phyloP scores from a whole-genome alignment of 2,888 invertebrate species.

The Copidosoma aretas region DNA sequence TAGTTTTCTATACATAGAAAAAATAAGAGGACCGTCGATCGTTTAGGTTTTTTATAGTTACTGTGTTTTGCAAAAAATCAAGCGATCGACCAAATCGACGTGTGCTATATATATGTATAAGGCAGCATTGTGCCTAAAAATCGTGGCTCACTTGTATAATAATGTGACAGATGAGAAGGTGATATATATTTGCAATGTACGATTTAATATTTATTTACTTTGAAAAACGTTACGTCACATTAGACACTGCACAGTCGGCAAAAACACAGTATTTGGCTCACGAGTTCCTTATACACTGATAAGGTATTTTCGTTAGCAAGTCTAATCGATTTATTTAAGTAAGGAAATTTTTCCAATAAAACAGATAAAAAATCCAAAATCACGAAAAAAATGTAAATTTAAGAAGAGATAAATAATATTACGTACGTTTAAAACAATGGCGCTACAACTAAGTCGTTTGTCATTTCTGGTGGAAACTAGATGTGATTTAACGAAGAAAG shows the following conservation, averaged over 20 bases:
- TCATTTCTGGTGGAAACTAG: conserved; percentile 41
- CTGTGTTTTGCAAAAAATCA: conserved; percentile 55
- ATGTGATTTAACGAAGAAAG: conserved; percentile 36
- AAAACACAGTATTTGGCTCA: conserved; percentile 47
- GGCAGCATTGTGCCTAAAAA: conserved; percentile 31
- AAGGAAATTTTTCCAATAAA: conserved; percentile 14
- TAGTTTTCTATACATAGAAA: conserved; percentile 42
- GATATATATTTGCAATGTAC: conserved; percentile 44
- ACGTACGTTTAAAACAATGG: conserved; percentile 11
- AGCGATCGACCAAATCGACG: conserved; percentile 50
- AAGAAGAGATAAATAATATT: conserved; percentile 10
- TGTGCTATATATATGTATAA: conserved; percentile 28
- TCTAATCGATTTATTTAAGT: conserved; percentile 14
- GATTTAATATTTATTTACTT: conserved; percentile 46
- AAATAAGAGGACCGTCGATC: conserved; percentile 48
- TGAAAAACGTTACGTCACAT: conserved; percentile 32
- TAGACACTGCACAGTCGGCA: conserved; percentile 45
- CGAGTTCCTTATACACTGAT: conserved; percentile 33
- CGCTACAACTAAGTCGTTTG: conserved; percentile 33
- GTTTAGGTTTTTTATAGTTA: conserved; percentile 54
- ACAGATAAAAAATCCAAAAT: not conserved
- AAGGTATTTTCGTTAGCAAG: conserved; percentile 29
- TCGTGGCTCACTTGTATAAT: conserved; percentile 36
- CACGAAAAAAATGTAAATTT: conserved; percentile 24
- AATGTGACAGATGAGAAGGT: conserved; percentile 28